Evolutionary conservation across 2,113 vertebrate genomes (phyloP), one percentile per base, ranked within the genome.

Genomic region (Psilopsiagon aurifrons): DNA sequence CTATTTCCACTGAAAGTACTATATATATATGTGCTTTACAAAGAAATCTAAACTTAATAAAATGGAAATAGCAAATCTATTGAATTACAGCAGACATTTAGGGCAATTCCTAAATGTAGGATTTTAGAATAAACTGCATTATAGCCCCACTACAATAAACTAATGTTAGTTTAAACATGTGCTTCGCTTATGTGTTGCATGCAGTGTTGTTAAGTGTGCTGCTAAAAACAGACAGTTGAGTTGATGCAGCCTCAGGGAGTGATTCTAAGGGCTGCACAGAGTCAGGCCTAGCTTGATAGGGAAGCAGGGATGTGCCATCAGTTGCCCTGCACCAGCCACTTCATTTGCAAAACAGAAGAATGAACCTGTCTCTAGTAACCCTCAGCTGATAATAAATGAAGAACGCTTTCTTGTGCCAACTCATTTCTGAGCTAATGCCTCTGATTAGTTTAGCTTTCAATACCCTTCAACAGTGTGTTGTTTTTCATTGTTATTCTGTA

Each of bases 231-330:
- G 44, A 37, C n/a, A 25, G 4, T 7, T 11, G 9, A 20, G 11
- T 10, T 12, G 17, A 15, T 9, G 2, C 29, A 12, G 49, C 47
- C n/a, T 3, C 17, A 3, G 25, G 1, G 13, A 1, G 5, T 11
- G 31, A 7, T 12, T 27, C 33, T 2, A 8, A 11, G 51, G 3
- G 43, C 64, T 4, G 29, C 2, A 15, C 14, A 13, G 59, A 13
- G 59, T 47, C 31, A 11, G 27, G 62, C 35, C n/a, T 6, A 1
- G 46, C 54, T 35, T 17, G 44, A 23, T 6, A 1, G 51, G 57
- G 49, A 81, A 81, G 69, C 54, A 11, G 46, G 43, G 10, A 19
- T 13, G 15, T 0, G 5, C 23, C 2, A 1, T 29, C 46, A 6
- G 10, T 13, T 31, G n/a, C 60, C 28, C 1, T 4, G 17, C 49